Evolutionary conservation across 2,797 vertebrate genomes (phyloP), one percentile per base, ranked within the genome.

Genomic region (Enteromius trimaculatus): DNA sequence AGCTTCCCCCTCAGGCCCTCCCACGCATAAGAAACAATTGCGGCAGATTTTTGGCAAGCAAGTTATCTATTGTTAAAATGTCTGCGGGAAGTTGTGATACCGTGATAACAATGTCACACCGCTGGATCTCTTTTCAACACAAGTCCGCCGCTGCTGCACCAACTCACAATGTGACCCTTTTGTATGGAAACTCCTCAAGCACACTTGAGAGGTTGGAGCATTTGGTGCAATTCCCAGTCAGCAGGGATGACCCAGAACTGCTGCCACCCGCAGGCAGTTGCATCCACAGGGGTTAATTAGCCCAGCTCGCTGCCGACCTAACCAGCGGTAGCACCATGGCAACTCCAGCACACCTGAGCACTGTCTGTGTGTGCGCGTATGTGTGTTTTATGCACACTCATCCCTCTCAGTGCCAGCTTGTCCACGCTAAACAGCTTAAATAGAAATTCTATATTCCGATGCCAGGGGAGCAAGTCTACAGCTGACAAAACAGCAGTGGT

Each of bases 251-350:
- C 79, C 21, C 37, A 64, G 66, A 77, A 83, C 51, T 14, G 17
- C 58, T 9, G 31, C 19, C 77, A 78, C 71, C 53, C 9, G 42
- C 31, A 53, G 16, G 21, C 69, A 66, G 79, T 13, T 51, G 31
- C 29, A 37, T 87, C 85, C 84, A 79, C 66, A 65, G 85, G 77
- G 87, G 49, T 80, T 88, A 88, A 89, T 89, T 88, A 78, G 71
- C 74, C 83, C 77, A 80, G 79, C 47, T 80, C 71, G 16, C 65
- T 5, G 64, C 7, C 64, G 64, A 84, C 77, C 85, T 53, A 85
- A 47, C 31, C 74, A 62, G 66, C 39, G 64, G 75, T 26, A 84
- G 81, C 23, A 8, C 82, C 85, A 88, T 89, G 84, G 88, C 79
- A 88, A 88, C 84, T 68, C 23, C 53, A 66, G 49, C 23, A 58